Percentiles rank a stretch among this genome's conserved stretches.
Evolutionary conservation across 2,797 vertebrate genomes (phyloP).

Genomic region (Poecilia picta): DNA sequence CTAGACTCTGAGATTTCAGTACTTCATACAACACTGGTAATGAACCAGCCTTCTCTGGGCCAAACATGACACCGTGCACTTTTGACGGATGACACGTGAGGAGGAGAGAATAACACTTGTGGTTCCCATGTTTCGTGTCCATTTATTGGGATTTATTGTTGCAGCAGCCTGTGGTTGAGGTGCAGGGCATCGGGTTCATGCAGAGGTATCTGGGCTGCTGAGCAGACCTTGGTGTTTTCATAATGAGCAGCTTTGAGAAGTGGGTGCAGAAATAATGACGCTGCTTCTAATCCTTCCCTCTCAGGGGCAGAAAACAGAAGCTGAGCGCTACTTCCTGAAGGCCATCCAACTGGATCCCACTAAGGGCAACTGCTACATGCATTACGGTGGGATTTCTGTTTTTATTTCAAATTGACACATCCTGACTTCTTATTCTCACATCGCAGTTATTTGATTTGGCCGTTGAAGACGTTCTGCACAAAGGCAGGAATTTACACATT

Average conservation of each 20-base stretch:
- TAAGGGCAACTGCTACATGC: constrained; percentile 99
- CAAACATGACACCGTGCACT: constrained; percentile 53
- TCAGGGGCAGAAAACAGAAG: constrained; percentile 94
- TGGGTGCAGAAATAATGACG: constrained; percentile 61
- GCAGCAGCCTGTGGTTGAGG: constrained; percentile 57
- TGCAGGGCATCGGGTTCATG: constrained; percentile 37
- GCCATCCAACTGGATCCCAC: constrained; percentile 96
- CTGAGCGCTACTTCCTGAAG: constrained; percentile 95
- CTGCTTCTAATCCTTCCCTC: constrained; percentile 59
- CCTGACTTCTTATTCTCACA: constrained; percentile 13
- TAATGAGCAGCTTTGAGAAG: constrained; percentile 45
- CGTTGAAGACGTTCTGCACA: constrained; percentile 20
- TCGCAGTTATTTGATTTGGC: constrained; percentile 23
- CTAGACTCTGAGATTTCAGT: too few species aligned
- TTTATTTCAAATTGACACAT: constrained; percentile 24
- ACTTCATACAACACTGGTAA: too few species aligned
- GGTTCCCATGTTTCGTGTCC: constrained; percentile 53
- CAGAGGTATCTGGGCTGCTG: constrained; percentile 52
- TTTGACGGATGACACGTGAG: constrained; percentile 56
- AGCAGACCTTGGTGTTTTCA: constrained; percentile 51
- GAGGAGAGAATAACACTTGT: constrained; percentile 52
- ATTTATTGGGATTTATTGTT: constrained; percentile 70
- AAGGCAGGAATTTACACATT: constrained; percentile 40
- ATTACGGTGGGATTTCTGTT: constrained; percentile 87
- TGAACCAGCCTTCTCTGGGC: constrained; percentile 37